These are phyloP conservation scores for Perccottus glenii DNA, from an alignment of 2,113 vertebrate species.

Conservation along the genomic window DNA sequence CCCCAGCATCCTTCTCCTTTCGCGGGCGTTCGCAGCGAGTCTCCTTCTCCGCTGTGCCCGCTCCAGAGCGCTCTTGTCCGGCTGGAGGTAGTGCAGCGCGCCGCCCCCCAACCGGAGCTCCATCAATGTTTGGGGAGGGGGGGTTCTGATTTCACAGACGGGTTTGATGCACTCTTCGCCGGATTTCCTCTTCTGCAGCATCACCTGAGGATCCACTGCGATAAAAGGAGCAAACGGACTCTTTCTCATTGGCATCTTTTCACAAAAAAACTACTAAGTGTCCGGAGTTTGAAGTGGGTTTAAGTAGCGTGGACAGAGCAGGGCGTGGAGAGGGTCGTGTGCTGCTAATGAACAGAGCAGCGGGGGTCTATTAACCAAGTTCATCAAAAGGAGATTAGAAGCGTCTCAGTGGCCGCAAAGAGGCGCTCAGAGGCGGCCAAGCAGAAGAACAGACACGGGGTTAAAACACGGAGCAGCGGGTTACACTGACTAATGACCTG, in stretches of 20 bases:
- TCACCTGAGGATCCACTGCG: conserved; percentile 41
- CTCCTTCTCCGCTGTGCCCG: conserved; percentile 75
- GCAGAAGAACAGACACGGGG: conserved; percentile 9
- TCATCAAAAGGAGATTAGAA: conserved; percentile 85
- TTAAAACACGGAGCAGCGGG: neutral
- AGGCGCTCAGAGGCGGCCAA: conserved; percentile 33
- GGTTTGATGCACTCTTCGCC: conserved; percentile 21
- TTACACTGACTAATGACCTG: too few relatives aligned
- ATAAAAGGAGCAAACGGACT: conserved; percentile 50
- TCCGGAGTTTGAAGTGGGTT: conserved; percentile 42
- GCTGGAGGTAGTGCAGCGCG: conserved; percentile 57
- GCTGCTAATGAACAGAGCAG: conserved; percentile 71
- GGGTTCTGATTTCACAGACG: conserved; percentile 37
- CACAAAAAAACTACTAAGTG: conserved; percentile 37
- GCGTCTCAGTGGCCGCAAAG: conserved; percentile 64
- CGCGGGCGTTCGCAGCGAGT: conserved; percentile 83
- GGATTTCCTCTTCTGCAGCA: conserved; percentile 34
- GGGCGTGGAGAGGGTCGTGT: conserved; percentile 79
- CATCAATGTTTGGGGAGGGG: conserved; percentile 66
- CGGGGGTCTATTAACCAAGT: conserved; percentile 76
- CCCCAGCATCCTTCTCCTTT: conserved; percentile 82
- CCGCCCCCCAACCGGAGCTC: conserved; percentile 64
- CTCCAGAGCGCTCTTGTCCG: conserved; percentile 60
- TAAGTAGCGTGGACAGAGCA: conserved; percentile 41
- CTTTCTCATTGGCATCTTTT: conserved; percentile 63